These are phyloP conservation scores for Pemphredon lugubris DNA, from an alignment of 2,888 invertebrate genomes.

Conservation along the genomic window DNA sequence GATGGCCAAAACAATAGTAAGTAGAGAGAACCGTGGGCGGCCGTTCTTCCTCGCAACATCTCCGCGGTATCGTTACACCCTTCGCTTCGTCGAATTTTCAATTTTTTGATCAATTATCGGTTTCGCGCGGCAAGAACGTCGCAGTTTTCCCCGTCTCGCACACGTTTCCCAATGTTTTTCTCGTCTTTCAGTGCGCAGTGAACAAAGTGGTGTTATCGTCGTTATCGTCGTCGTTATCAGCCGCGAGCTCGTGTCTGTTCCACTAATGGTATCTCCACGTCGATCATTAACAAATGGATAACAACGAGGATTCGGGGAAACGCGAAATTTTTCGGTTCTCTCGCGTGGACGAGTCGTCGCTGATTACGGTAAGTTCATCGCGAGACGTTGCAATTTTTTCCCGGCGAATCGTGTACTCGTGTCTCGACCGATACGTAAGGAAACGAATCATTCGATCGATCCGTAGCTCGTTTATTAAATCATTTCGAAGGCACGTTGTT, in stretches of 20 bases:
- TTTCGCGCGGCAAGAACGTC: neutral
- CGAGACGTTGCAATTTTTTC: too few relatives aligned
- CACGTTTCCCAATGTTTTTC: constrained; percentile 25
- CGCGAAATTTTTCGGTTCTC: constrained; percentile 37
- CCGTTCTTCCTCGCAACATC: constrained; percentile 35
- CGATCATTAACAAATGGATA: constrained; percentile 62
- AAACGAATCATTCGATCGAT: too few relatives aligned
- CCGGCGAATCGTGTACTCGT: neutral
- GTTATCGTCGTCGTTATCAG: constrained; percentile 60
- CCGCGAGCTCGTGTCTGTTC: constrained; percentile 48
- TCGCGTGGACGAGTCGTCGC: constrained; percentile 35
- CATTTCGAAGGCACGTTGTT: too few relatives aligned
- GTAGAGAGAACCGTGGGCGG: constrained; percentile 66
- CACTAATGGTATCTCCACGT: constrained; percentile 31
- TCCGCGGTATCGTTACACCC: constrained; percentile 25
- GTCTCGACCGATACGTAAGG: too few relatives aligned
- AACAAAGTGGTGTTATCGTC: constrained; percentile 65
- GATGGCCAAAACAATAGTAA: constrained; percentile 81
- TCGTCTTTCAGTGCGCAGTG: constrained; percentile 63
- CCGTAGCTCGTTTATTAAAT: too few relatives aligned
- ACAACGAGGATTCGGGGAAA: constrained; percentile 33
- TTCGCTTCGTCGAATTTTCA: neutral
- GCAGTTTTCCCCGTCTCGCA: neutral
- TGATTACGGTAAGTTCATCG: constrained; percentile 55
- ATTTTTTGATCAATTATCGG: constrained; percentile 2